Conservation (phyloP, 1,140 invertebrate species). For the Luehdorfia chinensis region DNA sequence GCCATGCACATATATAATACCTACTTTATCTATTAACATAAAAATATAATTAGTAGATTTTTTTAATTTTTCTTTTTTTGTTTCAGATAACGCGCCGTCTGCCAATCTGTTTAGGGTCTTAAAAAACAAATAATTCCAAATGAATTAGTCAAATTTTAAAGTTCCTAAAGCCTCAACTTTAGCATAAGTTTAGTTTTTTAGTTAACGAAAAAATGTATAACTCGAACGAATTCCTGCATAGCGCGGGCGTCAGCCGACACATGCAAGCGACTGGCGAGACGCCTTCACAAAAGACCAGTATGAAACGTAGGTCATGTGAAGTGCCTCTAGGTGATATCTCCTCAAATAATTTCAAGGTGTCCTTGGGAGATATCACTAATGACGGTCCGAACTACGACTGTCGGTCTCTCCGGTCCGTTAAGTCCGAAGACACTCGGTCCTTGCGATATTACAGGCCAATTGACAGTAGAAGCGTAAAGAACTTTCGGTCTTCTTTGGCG, state of each 20-base stretch:
- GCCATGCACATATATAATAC: no score
- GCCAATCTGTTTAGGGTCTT: constrained; percentile 14
- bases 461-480: constrained; percentile 65
- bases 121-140: constrained; percentile 66
- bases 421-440: constrained; percentile 54
- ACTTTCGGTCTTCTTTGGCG: constrained; percentile 58
- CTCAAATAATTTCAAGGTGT: constrained; percentile 66
- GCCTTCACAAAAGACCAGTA: constrained; percentile 64
- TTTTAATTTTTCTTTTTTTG: constrained; percentile 39
- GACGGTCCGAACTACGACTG: constrained; percentile 57
- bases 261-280: constrained; percentile 68
- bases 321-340: constrained; percentile 68
- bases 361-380: constrained; percentile 55
- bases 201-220: constrained; percentile 52
- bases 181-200: constrained; percentile 34
- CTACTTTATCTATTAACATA: no score
- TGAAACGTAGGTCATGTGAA: constrained; percentile 66
- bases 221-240: constrained; percentile 68
- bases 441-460: constrained; percentile 60
- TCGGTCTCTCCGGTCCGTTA: constrained; percentile 51
- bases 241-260: constrained; percentile 65
- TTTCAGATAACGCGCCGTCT: constrained; percentile 50
- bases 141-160: constrained; percentile 56
- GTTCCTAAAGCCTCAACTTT: constrained; percentile 54
- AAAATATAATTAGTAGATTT: no score